Percentiles rank a stretch among this genome's conserved stretches.
phyloP scores from a whole-genome alignment of 2,113 vertebrate genomes.

The Phrynosoma blainvillii region DNA sequence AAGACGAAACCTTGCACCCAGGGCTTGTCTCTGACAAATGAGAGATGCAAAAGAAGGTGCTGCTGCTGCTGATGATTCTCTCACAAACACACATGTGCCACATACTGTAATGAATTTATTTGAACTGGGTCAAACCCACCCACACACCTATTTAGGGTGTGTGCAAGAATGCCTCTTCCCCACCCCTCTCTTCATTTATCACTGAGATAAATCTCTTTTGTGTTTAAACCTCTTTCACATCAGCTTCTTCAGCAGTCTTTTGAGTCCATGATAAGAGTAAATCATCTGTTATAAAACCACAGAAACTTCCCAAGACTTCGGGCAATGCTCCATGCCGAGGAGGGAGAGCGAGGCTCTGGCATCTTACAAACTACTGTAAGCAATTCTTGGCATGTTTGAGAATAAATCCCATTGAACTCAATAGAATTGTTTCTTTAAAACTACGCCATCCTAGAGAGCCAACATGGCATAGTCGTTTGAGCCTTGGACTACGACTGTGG shows the following conservation, averaged over 20 bases:
- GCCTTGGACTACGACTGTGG: too few species aligned
- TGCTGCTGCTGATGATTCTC: neutral
- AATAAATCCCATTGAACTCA: neutral
- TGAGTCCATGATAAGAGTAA: neutral
- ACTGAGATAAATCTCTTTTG: neutral
- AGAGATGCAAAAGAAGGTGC: neutral
- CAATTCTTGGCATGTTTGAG: neutral
- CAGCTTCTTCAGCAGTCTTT: neutral
- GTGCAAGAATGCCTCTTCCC: too few species aligned
- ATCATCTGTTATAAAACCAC: neutral
- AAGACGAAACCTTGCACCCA: neutral
- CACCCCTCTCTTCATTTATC: neutral
- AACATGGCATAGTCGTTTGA: too few species aligned
- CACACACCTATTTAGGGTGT: neutral
- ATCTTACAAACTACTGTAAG: neutral
- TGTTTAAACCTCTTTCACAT: neutral
- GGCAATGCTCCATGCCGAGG: neutral
- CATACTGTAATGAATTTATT: neutral
- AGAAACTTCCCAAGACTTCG: neutral
- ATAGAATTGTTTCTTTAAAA: too few species aligned
- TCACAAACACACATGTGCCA: too few species aligned
- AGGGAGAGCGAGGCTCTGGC: neutral
- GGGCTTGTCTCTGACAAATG: neutral
- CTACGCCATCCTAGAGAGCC: too few species aligned
- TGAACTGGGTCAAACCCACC: neutral